A percentile compares a stretch with the other conserved stretches of the same genome.
These are phyloP conservation scores for Nansenia antarctica DNA, from an alignment of 2,113 vertebrate species.

Conservation along the genomic window DNA sequence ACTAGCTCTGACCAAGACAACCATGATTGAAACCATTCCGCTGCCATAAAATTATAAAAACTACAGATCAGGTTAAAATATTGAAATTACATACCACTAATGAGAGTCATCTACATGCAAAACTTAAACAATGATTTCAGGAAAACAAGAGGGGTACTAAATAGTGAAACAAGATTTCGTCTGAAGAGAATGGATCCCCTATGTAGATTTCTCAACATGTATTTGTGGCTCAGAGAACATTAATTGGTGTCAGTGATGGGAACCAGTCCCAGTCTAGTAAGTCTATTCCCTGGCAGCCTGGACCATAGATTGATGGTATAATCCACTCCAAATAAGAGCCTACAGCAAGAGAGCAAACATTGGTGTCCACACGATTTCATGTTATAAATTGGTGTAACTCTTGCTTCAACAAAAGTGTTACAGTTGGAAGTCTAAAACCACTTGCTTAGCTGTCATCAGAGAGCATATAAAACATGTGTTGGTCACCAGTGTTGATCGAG, in stretches of 20 bases:
- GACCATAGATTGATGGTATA: constrained; percentile 28
- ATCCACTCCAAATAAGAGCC: constrained; percentile 28
- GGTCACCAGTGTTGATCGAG: constrained; percentile 35
- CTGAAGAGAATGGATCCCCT: not conserved
- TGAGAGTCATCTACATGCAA: constrained; percentile 53
- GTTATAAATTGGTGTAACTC: not conserved
- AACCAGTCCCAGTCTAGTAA: constrained; percentile 61
- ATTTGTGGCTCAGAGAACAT: not conserved
- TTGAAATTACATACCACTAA: constrained; percentile 45
- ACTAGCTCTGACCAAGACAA: constrained; percentile 27
- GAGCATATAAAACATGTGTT: constrained; percentile 37
- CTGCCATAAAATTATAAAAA: constrained; percentile 35
- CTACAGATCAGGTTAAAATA: constrained; percentile 41
- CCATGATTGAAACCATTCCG: constrained; percentile 35
- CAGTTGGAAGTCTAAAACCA: constrained; percentile 34
- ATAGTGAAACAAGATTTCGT: not conserved
- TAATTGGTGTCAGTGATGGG: constrained; percentile 53
- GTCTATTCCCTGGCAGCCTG: constrained; percentile 17
- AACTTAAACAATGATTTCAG: not conserved
- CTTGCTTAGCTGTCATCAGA: constrained; percentile 37
- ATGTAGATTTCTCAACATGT: not conserved
- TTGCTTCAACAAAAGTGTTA: constrained; percentile 28
- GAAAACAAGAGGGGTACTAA: not conserved
- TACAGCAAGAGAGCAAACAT: constrained; percentile 15
- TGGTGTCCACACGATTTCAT: not conserved